These are phyloP conservation scores for Chymomyza fuscimana DNA, from an alignment of 2,888 invertebrate genomes.

Conservation along the genomic window DNA sequence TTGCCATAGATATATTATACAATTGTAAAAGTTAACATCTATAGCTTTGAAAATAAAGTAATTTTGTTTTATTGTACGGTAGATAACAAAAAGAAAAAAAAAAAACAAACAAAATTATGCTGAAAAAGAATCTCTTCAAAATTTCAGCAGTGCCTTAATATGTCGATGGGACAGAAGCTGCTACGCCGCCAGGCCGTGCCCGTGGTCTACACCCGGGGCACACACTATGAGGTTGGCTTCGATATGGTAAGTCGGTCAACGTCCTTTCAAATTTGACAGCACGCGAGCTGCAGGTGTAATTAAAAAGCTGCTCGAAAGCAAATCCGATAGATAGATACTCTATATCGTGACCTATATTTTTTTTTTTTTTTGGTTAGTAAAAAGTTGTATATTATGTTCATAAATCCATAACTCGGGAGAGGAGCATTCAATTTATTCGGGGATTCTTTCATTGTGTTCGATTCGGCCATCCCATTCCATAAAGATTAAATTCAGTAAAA, in stretches of 20 bases:
- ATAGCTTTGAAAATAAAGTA: background rate
- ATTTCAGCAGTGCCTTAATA: conserved; percentile 11
- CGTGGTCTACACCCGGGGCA: conserved; percentile 88
- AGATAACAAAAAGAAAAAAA: background rate
- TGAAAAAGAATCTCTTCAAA: background rate
- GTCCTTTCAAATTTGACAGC: background rate
- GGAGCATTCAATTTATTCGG: too few relatives aligned
- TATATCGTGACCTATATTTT: too few relatives aligned
- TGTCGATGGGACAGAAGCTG: conserved; percentile 70
- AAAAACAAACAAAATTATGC: background rate
- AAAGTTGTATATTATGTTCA: too few relatives aligned
- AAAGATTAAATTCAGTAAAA: too few relatives aligned
- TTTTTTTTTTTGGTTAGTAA: too few relatives aligned
- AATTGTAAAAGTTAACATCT: background rate
- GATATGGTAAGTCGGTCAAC: conserved; percentile 87
- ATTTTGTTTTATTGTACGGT: background rate
- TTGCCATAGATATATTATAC: too few relatives aligned
- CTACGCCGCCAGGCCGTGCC: conserved; percentile 85
- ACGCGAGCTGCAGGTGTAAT: background rate
- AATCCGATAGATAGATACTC: too few relatives aligned
- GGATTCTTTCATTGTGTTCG: too few relatives aligned
- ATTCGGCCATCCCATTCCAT: too few relatives aligned
- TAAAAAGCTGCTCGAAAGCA: background rate
- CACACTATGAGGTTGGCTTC: conserved; percentile 92
- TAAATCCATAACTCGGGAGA: too few relatives aligned